Conservation (phyloP, 1,140 invertebrate genomes). For the Luehdorfia chinensis region DNA sequence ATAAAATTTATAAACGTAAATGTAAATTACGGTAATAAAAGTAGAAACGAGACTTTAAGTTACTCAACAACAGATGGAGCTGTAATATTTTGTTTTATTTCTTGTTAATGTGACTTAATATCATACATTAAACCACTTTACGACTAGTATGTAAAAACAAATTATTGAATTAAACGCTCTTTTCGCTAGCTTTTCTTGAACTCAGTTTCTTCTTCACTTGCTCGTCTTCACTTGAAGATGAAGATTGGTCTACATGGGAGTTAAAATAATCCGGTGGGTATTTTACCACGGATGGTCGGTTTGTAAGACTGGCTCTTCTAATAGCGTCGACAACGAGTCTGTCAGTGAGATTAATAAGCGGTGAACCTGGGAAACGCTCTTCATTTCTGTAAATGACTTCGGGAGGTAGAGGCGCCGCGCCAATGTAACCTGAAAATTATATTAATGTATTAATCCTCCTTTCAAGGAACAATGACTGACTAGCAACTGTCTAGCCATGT, state of each 20-base stretch:
- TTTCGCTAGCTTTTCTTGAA: slow-evolving; percentile 23
- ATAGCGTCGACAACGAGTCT: slow-evolving; percentile 61
- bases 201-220: slow-evolving; percentile 21
- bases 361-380: slow-evolving; percentile 36
- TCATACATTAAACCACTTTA: no score
- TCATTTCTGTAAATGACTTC: slow-evolving; percentile 20
- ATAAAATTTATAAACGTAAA: no score
- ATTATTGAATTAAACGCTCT: neutral
- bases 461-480: slow-evolving; percentile 3
- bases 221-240: slow-evolving; percentile 59
- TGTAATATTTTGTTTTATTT: slow-evolving; percentile 7
- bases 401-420: slow-evolving; percentile 10
- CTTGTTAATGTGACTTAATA: no score
- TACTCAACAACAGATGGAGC: slow-evolving; percentile 39
- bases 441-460: no score
- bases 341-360: slow-evolving; percentile 44
- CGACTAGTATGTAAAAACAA: no score
- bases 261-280: slow-evolving; percentile 63
- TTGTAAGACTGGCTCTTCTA: slow-evolving; percentile 52
- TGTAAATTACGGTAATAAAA: no score
- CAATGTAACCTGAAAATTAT: slow-evolving; percentile 17
- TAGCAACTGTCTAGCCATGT: no score
- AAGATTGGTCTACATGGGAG: slow-evolving; percentile 40
- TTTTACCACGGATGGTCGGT: slow-evolving; percentile 50
- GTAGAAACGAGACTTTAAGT: no score